Percentiles rank a stretch among this genome's conserved stretches.
Conservation (phyloP, 2,113 vertebrate species). For the Ivindomyrus marchei region DNA sequence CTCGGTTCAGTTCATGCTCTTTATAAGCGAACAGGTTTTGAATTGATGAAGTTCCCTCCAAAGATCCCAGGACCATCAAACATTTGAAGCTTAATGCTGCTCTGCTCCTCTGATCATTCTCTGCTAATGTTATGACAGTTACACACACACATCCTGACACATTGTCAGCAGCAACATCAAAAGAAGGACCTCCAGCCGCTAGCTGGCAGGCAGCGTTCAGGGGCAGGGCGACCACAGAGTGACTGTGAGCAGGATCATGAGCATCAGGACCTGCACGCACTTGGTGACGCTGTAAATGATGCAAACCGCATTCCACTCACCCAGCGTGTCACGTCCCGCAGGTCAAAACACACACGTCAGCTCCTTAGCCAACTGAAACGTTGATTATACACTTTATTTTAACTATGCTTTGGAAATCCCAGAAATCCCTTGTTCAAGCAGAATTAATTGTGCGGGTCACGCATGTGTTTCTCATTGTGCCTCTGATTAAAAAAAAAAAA, state of each 20-base stretch:
- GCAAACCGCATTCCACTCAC: background rate
- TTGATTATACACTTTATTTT: slow-evolving; percentile 21
- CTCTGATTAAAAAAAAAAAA: slow-evolving; percentile 14
- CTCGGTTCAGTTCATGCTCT: background rate
- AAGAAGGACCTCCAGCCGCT: background rate
- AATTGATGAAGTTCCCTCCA: background rate
- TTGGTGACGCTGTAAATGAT: background rate
- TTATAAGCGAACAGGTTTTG: background rate
- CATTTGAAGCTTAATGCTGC: background rate
- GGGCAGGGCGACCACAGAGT: background rate
- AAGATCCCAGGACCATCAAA: background rate
- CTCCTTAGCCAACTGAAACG: background rate
- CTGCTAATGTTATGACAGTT: background rate
- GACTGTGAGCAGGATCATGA: background rate
- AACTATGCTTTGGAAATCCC: slow-evolving; percentile 11
- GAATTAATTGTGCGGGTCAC: slow-evolving; percentile 27
- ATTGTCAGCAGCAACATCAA: background rate
- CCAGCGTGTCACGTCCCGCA: background rate
- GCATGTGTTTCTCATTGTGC: slow-evolving; percentile 37
- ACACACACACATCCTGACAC: too few species aligned
- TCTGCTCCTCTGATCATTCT: background rate
- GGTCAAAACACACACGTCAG: background rate
- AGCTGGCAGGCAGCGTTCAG: background rate
- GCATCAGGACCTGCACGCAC: background rate
- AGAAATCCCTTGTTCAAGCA: slow-evolving; percentile 22